Base-by-base conservation (phyloP, 2,113 vertebrate species). In the Pithys albifrons region DNA sequence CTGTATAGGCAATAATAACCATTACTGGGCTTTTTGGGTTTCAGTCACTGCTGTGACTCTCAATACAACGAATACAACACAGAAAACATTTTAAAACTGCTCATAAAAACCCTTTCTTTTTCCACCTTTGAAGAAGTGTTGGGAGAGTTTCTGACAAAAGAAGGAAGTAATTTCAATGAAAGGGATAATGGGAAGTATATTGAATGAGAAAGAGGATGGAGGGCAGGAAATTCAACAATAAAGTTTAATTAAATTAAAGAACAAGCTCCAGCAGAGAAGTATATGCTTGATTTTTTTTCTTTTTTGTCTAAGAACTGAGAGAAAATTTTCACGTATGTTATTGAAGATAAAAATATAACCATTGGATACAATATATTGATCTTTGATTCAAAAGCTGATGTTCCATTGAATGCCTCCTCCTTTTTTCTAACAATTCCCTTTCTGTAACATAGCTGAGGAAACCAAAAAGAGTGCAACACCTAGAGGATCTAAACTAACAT, bases 231-330 rank as follows among this genome's bases (percentile, higher is more conserved):
- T 37, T 28, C 89, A 88, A 95, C 69, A 95, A 91, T 86, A 70
- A 93, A 91, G 62, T 96, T 96, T 94, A 97, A 97, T 97, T 97
- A 92, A 95, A 93, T 94, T 95, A 95, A 93, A 95, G 93, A 96
- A 90, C 84, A 89, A 93, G 37, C 31, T 96, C 89, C 91, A 92
- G 74, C 95, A 84, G 92, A 79, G 82, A 91, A 95, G 73, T 82
- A 80, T 93, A 82, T 69, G 54, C 61, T 75, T 51, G 39, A 59
- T 22, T n/a, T 35, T 61, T 55, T 49, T 57, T 33, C 61, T 54
- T 74, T 85, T 54, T 70, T 17, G 4, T 45, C 59, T 83, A 91
- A 93, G 67, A 87, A 94, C 48, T 16, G 25, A 84, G 19, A 88
- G 77, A 49, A 73, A 93, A 69, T 33, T 89, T 85, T 88, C 88